A percentile compares a stretch with the other conserved stretches of the same genome.
Conservation (phyloP, 2,797 vertebrate genomes). For the Heliangelus exortis region DNA sequence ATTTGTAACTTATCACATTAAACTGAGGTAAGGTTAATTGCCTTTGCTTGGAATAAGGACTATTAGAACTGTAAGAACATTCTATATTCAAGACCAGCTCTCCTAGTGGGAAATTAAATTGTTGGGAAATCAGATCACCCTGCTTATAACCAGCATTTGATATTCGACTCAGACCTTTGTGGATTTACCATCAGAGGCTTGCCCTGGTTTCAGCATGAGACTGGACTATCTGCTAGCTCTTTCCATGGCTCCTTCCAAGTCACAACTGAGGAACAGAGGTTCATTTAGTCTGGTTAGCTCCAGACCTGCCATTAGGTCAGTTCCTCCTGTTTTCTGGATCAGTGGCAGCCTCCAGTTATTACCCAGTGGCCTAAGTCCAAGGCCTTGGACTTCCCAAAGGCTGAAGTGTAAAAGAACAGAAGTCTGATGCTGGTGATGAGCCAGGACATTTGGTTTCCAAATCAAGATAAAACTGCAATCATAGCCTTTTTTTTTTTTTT, state of each 20-base stretch:
- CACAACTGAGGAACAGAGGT: neutral
- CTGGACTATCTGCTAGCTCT: neutral
- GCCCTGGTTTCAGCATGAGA: neutral
- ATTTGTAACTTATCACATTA: neutral
- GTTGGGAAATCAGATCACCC: neutral
- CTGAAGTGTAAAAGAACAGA: constrained; percentile 11
- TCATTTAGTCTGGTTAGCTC: neutral
- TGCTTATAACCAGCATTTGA: neutral
- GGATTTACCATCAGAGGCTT: neutral
- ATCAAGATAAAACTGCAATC: constrained; percentile 1
- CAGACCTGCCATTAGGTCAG: constrained; percentile 16
- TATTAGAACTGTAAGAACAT: neutral
- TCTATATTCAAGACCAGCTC: neutral
- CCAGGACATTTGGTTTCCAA: constrained; percentile 43
- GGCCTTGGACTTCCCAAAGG: neutral
- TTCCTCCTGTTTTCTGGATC: constrained; percentile 28
- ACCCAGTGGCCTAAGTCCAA: constrained; percentile 18
- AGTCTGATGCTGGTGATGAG: constrained; percentile 19
- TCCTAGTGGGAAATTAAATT: neutral
- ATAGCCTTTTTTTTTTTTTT: neutral
- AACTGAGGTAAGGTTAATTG: neutral
- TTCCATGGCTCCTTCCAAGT: constrained; percentile 18
- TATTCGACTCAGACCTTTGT: neutral
- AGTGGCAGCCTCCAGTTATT: constrained; percentile 14
- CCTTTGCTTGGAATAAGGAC: neutral